Evolutionary conservation across 2,797 vertebrate genomes (phyloP).

Genomic region (Novumbra hubbsi): DNA sequence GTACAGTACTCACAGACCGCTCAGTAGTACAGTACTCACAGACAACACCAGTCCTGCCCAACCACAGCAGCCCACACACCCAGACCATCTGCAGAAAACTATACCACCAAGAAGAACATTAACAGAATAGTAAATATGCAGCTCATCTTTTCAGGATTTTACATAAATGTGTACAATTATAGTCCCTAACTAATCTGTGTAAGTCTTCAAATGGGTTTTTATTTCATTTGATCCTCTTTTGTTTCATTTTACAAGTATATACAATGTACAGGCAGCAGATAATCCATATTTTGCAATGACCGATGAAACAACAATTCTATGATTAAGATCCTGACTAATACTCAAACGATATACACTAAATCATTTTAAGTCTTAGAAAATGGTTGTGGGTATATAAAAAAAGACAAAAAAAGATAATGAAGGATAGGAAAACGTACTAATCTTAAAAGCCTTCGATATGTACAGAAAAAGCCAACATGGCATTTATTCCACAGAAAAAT

Average conservation of each 20-base stretch:
- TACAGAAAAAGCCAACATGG: conserved; percentile 76
- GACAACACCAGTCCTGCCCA: conserved; percentile 34
- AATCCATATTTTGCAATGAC: conserved; percentile 74
- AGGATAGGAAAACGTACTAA: conserved; percentile 73
- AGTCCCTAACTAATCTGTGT: conserved; percentile 71
- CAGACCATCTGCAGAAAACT: conserved; percentile 39
- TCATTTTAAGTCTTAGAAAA: conserved; percentile 75
- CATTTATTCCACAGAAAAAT: conserved; percentile 65
- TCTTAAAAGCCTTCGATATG: conserved; percentile 81
- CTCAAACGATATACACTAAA: conserved; percentile 74
- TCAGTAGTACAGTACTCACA: conserved; percentile 63
- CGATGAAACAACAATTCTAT: conserved; percentile 70
- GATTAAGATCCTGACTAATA: conserved; percentile 60
- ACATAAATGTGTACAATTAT: conserved; percentile 76
- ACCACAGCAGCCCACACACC: conserved; percentile 37
- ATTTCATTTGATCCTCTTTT: conserved; percentile 76
- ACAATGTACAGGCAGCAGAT: conserved; percentile 86
- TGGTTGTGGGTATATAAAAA: conserved; percentile 58
- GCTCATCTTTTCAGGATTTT: conserved; percentile 66
- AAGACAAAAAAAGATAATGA: conserved; percentile 61
- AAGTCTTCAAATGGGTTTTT: conserved; percentile 71
- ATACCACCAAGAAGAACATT: conserved; percentile 46
- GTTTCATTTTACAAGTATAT: conserved; percentile 82
- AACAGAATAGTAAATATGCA: conserved; percentile 56
- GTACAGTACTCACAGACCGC: too few relatives aligned